Evolutionary conservation across 1,140 invertebrate species (phyloP).

Genomic region (Amyelois transitella): DNA sequence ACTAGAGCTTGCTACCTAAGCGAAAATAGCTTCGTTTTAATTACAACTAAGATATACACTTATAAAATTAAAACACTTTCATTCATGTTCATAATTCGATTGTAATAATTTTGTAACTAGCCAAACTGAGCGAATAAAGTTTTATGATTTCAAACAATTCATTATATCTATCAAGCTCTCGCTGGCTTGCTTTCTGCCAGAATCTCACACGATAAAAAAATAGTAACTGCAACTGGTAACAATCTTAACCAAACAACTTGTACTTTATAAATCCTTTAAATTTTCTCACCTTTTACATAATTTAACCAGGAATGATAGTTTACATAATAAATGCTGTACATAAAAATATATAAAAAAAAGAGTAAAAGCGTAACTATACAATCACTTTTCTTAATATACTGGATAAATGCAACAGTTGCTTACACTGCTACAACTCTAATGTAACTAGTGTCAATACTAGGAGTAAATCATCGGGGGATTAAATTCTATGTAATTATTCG

Average conservation of each 20-base stretch:
- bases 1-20: conserved; percentile 69
- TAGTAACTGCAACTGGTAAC: conserved; percentile 70
- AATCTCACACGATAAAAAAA: conserved; percentile 17
- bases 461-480: conserved; percentile 46
- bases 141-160: not conserved
- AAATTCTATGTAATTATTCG: conserved; percentile 25
- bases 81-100: not conserved
- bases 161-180: not conserved
- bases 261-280: conserved; percentile 34
- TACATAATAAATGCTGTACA: conserved; percentile 65
- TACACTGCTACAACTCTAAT: conserved; percentile 33
- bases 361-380: conserved; percentile 64
- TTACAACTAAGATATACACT: conserved; percentile 31
- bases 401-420: conserved; percentile 65
- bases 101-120: not conserved
- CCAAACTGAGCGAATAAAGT: not conserved
- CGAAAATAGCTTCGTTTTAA: conserved; percentile 68
- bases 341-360: conserved; percentile 45
- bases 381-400: conserved; percentile 61
- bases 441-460: conserved; percentile 51
- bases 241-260: conserved; percentile 40
- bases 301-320: conserved; percentile 59
- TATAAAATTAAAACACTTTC: conserved; percentile 24
- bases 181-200: conserved; percentile 1
- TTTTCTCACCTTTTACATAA: conserved; percentile 26